Evolutionary conservation across 2,113 vertebrate species (phyloP).

Genomic region (Poeciliopsis turrubarensis): DNA sequence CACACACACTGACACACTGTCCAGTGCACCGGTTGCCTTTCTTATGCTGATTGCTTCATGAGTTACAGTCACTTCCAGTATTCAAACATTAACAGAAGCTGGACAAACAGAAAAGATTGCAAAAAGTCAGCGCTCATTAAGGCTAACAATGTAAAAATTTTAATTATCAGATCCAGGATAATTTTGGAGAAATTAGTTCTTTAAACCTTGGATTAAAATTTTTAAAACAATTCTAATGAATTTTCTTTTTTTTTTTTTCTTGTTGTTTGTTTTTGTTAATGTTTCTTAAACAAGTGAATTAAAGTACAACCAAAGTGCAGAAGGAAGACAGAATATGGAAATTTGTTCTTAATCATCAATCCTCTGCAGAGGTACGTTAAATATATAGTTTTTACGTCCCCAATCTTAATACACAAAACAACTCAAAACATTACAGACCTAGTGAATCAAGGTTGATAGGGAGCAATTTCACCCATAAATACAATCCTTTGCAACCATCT

Average conservation of each 20-base stretch:
- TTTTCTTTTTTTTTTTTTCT: background rate
- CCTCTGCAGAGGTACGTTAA: background rate
- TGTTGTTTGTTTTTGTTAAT: background rate
- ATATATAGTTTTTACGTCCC: no score
- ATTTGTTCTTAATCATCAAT: background rate
- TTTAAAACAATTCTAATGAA: background rate
- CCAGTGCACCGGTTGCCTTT: slow-evolving; percentile 12
- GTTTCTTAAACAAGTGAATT: background rate
- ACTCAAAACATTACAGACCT: background rate
- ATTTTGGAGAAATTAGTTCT: background rate
- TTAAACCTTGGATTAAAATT: background rate
- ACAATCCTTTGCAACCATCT: no score
- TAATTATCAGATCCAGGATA: background rate
- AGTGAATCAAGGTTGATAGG: background rate
- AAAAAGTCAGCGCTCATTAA: background rate
- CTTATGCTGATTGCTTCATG: slow-evolving; percentile 10
- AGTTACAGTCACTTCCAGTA: slow-evolving; percentile 14
- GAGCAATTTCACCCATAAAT: background rate
- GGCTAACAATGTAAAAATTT: slow-evolving; percentile 10
- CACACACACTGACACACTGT: background rate
- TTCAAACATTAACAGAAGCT: slow-evolving; percentile 18
- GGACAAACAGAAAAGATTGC: background rate
- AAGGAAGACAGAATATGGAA: background rate
- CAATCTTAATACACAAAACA: background rate
- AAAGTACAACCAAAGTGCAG: no score